Percentiles rank a stretch among this genome's conserved stretches.
These are phyloP conservation scores for Callocephalon fimbriatum DNA, from an alignment of 2,113 vertebrate genomes.

Conservation along the genomic window DNA sequence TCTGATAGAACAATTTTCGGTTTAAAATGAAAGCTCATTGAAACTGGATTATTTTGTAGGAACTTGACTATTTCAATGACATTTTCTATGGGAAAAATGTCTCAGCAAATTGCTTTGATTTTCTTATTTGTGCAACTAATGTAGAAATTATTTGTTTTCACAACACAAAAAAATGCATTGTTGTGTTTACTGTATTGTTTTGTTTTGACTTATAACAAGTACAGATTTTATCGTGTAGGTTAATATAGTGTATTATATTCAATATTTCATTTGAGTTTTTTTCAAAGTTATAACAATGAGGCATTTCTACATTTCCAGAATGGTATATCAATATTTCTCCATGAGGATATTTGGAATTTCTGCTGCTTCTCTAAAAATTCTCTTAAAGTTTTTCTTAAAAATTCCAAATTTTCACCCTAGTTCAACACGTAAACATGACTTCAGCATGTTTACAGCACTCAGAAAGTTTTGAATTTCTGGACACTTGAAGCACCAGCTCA, in stretches of 20 bases:
- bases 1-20: background rate
- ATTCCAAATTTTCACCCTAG: background rate
- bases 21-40: constrained; percentile 30
- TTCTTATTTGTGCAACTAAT: constrained; percentile 23
- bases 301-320: background rate
- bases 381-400: background rate
- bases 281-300: background rate
- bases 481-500: background rate
- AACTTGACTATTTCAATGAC: background rate
- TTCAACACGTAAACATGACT: background rate
- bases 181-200: background rate
- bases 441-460: background rate
- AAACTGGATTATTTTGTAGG: background rate
- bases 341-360: background rate
- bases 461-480: background rate
- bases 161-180: background rate
- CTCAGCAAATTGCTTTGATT: constrained; percentile 28
- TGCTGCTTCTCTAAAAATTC: background rate
- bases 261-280: background rate
- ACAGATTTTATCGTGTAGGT: background rate
- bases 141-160: constrained; percentile 22
- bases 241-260: background rate
- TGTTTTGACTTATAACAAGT: background rate
- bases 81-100: background rate
- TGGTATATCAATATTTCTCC: background rate